Base-by-base conservation (phyloP, 2,888 invertebrate species). In the Macrophya alboannulata region DNA sequence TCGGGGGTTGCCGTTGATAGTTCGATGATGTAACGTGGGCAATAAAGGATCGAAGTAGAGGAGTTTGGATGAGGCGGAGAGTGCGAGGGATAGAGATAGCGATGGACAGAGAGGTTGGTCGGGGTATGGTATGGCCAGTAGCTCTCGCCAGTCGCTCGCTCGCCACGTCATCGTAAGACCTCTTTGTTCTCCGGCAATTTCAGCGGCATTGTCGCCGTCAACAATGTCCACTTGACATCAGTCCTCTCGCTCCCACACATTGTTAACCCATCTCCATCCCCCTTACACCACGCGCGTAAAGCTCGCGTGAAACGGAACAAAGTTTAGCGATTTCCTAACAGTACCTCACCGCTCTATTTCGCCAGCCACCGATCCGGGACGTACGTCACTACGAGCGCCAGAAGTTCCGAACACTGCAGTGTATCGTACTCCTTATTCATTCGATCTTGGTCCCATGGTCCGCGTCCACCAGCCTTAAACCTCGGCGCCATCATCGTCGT, bases 141-240 rank as follows among this genome's bases (percentile, higher is more conserved):
- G 89, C 89, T 91, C 91, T 90, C 91, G 91, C 91, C 90, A 91
- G 90, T 89, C 90, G 89, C 89, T 37, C 68, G 68, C 92, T 91
- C 92, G 92, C 92, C 92, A 90, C 92, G 92, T 93, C 93, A 92
- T 93, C 92, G 93, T 92, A 93, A 92, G 93, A 92, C 93, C 92
- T 92, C 93, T 93, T 93, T 93, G 93, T 93, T 93, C 93, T 92
- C 93, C 91, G 91, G 92, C 92, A 93, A 93, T 93, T 93, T 92
- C 93, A 93, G 93, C 92, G 92, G 93, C 93, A 93, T 93, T 93
- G 93, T 93, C 93, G 92, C 92, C 92, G 92, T 93, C 93, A 93
- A 93, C 93, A 93, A 93, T 93, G 93, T 93, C 93, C 93, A 93
- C 93, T 93, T 93, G 93, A 93, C 93, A 93, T 93, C 92, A 91